Evolutionary conservation across 2,113 vertebrate species (phyloP).

Genomic region (Platichthys stellatus): DNA sequence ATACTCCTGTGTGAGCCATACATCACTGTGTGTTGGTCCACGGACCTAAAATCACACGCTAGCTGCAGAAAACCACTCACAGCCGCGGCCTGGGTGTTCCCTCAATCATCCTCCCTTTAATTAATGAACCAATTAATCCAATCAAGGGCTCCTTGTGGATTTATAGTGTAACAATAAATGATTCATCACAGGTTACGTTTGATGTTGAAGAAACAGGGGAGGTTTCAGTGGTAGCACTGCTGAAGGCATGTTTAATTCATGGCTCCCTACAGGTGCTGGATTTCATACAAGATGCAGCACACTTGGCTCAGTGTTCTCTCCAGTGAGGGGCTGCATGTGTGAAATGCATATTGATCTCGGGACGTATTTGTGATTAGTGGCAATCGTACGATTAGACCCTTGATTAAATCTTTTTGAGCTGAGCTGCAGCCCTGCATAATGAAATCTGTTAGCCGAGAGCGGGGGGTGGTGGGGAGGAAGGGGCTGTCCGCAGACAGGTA

Average conservation of each 20-base stretch:
- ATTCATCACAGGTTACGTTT: constrained; percentile 56
- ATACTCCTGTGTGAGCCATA: neutral
- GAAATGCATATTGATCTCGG: constrained; percentile 63
- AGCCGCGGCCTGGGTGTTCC: constrained; percentile 13
- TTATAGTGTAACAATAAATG: constrained; percentile 54
- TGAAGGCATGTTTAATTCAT: constrained; percentile 61
- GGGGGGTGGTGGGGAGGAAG: neutral
- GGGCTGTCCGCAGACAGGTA: constrained; percentile 30
- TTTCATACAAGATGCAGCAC: constrained; percentile 37
- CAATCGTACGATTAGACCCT: constrained; percentile 56
- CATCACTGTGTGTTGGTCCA: neutral
- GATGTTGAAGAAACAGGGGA: constrained; percentile 48
- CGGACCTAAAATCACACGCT: neutral
- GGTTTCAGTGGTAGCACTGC: constrained; percentile 23
- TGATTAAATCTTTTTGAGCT: constrained; percentile 64
- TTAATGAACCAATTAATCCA: constrained; percentile 69
- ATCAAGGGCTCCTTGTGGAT: constrained; percentile 58
- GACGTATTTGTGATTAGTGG: constrained; percentile 54
- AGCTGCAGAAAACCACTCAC: constrained; percentile 1
- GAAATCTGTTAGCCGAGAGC: constrained; percentile 62
- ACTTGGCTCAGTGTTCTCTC: constrained; percentile 15
- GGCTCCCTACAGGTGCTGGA: constrained; percentile 16
- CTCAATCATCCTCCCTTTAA: constrained; percentile 48
- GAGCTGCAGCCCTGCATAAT: constrained; percentile 47
- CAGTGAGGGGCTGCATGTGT: constrained; percentile 38